These are phyloP conservation scores for Notodonta ziczac DNA, from an alignment of 2,888 invertebrate species.

Conservation along the genomic window DNA sequence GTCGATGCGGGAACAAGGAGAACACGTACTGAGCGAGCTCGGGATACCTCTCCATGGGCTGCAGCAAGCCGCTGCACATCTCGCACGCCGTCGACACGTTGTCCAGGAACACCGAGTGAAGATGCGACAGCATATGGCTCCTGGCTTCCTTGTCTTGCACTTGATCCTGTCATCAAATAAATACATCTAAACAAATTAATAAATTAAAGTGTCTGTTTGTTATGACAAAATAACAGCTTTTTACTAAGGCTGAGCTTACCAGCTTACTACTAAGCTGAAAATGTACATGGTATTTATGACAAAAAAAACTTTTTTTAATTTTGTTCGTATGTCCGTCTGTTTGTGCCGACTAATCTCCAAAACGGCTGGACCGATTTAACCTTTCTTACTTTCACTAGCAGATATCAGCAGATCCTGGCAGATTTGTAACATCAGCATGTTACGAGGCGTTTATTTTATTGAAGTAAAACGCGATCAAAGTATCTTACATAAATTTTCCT, in stretches of 20 bases:
- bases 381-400: no score
- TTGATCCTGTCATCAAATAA: conserved; percentile 45
- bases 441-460: no score
- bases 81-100: conserved; percentile 49
- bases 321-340: no score
- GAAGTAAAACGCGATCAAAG: not conserved
- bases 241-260: not conserved
- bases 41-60: conserved; percentile 42
- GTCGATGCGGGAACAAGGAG: conserved; percentile 64
- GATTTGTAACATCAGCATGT: no score
- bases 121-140: conserved; percentile 36
- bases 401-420: no score
- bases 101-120: conserved; percentile 41
- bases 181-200: not conserved
- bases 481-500: conserved; percentile 59
- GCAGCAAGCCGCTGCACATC: conserved; percentile 55
- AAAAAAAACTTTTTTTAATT: no score
- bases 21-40: conserved; percentile 60
- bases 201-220: no score
- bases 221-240: not conserved
- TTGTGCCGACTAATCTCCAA: no score
- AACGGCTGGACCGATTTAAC: no score
- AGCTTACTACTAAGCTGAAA: not conserved
- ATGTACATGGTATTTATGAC: no score
- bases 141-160: conserved; percentile 40